Evolutionary conservation across 2,113 vertebrate species (phyloP).

Genomic region (Pterocles orientalis): DNA sequence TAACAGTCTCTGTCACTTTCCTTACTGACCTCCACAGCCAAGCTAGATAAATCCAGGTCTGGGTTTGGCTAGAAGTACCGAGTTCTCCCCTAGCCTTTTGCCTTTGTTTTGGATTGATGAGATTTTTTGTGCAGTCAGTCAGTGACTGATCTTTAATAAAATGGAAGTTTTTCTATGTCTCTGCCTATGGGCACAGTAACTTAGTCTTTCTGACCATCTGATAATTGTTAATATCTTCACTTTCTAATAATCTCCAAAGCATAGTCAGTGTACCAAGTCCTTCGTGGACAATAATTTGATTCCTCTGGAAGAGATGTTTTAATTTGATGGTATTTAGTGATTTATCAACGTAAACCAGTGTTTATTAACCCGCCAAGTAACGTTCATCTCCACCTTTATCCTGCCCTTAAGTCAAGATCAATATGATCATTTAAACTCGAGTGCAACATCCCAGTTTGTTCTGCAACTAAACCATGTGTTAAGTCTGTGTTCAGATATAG

Average conservation of each 20-base stretch:
- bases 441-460: neutral
- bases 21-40: neutral
- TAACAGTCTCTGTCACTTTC: neutral
- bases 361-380: neutral
- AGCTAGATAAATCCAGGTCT: neutral
- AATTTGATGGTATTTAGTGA: neutral
- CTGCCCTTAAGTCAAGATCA: neutral
- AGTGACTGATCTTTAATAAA: neutral
- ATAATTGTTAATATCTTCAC: neutral
- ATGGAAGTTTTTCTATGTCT: neutral
- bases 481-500: neutral
- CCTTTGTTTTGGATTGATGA: neutral
- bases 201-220: neutral
- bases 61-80: neutral
- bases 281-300: neutral
- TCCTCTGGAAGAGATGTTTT: neutral
- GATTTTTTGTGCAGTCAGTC: neutral
- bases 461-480: fast-evolving
- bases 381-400: neutral
- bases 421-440: neutral
- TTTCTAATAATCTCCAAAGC: neutral
- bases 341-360: neutral
- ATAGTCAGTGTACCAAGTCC: neutral
- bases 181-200: neutral
- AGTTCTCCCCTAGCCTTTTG: neutral